A percentile compares a stretch with the other conserved stretches of the same genome.
Evolutionary conservation across 2,113 vertebrate genomes (phyloP).

Genomic region (Anoura caudifer): DNA sequence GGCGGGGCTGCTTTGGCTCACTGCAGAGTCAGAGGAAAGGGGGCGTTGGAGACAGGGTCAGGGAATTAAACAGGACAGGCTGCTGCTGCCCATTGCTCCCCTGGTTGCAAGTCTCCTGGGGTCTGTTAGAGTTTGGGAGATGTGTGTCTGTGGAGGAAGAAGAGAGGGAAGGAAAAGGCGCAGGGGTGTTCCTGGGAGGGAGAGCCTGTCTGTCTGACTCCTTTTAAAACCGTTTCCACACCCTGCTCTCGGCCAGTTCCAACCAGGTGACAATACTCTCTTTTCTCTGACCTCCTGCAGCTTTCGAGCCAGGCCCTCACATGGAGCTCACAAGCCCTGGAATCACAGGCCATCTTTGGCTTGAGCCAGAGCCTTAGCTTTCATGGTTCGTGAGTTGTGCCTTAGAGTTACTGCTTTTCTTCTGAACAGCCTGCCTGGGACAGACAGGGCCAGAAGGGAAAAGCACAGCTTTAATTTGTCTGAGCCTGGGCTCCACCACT

Average conservation of each 20-base stretch:
- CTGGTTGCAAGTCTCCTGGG: no score
- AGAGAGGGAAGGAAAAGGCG: no score
- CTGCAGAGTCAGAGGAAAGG: no score
- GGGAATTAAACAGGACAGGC: no score
- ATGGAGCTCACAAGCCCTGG: not conserved
- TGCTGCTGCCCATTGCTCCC: no score
- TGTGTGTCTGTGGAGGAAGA: no score
- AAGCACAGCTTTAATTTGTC: not conserved
- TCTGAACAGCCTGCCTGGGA: not conserved
- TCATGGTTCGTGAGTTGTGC: not conserved
- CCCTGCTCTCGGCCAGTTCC: not conserved
- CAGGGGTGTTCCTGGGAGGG: no score
- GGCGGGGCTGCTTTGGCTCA: no score
- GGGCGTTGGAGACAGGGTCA: no score
- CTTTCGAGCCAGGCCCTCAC: not conserved
- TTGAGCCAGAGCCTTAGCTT: not conserved
- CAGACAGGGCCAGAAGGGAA: not conserved
- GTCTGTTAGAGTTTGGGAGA: no score
- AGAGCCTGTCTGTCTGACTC: not conserved
- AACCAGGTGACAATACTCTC: not conserved
- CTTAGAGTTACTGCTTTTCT: not conserved
- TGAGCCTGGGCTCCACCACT: not conserved
- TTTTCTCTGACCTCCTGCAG: not conserved
- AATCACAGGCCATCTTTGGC: not conserved
- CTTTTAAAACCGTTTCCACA: not conserved